phyloP scores from a whole-genome alignment of 2,888 invertebrate genomes.

The Mactromeris polynyma region DNA sequence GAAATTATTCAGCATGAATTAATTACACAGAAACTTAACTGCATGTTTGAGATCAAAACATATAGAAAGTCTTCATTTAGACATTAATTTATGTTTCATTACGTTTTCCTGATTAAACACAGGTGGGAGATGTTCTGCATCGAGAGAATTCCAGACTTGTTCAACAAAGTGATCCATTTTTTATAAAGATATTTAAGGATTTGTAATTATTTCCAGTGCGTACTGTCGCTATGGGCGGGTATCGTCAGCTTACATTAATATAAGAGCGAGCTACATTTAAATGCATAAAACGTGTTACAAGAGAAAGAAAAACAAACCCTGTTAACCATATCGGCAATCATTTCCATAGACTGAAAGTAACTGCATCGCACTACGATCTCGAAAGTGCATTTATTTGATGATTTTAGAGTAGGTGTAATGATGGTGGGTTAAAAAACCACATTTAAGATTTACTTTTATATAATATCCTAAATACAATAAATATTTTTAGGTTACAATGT shows the following conservation, averaged over 20 bases:
- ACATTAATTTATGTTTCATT: constrained; percentile 41
- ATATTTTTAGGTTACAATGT: no score
- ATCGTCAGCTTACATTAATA: neutral
- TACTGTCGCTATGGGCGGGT: constrained; percentile 11
- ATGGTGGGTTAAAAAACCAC: no score
- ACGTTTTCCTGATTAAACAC: neutral
- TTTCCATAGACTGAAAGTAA: neutral
- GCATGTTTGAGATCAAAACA: constrained; percentile 27
- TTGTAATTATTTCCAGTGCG: constrained; percentile 9
- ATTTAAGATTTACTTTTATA: no score
- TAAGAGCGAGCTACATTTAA: neutral
- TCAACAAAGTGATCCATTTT: neutral
- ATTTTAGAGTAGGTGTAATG: no score
- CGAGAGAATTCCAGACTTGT: neutral
- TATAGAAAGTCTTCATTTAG: neutral
- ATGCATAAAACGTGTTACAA: constrained; percentile 6
- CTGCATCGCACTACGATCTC: neutral
- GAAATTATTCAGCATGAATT: constrained; percentile 37
- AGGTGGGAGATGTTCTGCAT: constrained; percentile 7
- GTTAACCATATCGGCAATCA: neutral
- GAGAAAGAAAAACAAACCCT: neutral
- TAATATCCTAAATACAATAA: no score
- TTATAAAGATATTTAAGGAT: constrained; percentile 12
- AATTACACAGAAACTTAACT: constrained; percentile 30
- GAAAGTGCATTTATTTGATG: no score